phyloP scores from a whole-genome alignment of 2,113 vertebrate genomes.

The Platysteira castanea region DNA sequence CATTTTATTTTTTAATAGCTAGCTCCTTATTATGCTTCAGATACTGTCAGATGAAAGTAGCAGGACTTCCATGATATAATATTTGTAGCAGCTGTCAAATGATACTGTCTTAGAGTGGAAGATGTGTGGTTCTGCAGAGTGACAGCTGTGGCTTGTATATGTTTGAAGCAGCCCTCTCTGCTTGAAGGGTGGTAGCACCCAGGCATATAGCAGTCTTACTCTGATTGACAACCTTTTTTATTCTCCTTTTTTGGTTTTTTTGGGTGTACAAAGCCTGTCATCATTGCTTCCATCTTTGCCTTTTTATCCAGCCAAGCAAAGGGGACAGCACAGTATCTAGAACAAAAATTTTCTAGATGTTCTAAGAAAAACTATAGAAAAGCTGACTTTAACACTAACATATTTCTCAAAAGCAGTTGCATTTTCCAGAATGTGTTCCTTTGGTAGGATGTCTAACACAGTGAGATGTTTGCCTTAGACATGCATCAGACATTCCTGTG shows the following conservation, averaged over 20 bases:
- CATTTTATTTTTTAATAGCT: neutral
- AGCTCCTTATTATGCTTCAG: neutral
- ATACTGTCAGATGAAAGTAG: neutral
- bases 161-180: neutral
- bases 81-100: neutral
- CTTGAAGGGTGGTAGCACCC: neutral
- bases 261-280: neutral
- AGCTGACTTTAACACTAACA: neutral
- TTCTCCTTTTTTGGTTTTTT: neutral
- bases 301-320: neutral
- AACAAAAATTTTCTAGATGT: neutral
- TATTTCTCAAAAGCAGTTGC: neutral
- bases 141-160: neutral
- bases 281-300: neutral
- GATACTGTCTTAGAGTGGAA: neutral
- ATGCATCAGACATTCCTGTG: neutral
- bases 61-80: neutral
- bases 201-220: neutral
- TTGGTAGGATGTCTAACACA: neutral
- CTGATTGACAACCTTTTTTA: neutral
- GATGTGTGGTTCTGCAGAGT: neutral
- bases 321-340: neutral
- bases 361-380: neutral
- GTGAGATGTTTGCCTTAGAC: neutral
- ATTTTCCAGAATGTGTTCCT: neutral